Evolutionary conservation across 2,113 vertebrate species (phyloP).

Genomic region (Chionis minor): DNA sequence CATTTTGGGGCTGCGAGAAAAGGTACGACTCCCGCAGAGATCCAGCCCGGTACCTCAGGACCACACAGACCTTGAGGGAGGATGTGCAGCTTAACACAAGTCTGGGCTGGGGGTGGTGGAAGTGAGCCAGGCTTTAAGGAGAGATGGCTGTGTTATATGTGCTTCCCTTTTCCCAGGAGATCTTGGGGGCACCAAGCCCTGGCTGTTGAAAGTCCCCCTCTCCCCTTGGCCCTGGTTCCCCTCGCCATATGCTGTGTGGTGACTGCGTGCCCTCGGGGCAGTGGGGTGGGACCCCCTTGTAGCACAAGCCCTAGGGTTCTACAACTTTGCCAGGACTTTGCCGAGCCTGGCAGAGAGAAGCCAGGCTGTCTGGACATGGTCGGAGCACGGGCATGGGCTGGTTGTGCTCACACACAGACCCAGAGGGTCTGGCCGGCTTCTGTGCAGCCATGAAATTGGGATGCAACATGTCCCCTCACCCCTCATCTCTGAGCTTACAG

Average conservation of each 20-base stretch:
- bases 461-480: background rate
- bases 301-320: background rate
- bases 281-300: background rate
- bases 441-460: background rate
- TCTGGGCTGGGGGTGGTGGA: accelerated
- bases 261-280: background rate
- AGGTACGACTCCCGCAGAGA: background rate
- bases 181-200: background rate
- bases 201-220: background rate
- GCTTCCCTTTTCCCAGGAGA: background rate
- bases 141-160: background rate
- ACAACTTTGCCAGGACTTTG: background rate
- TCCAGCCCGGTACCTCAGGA: background rate
- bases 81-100: background rate
- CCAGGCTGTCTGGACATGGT: background rate
- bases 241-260: background rate
- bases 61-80: background rate
- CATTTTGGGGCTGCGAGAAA: background rate
- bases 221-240: background rate
- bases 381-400: no score
- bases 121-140: background rate
- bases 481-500: background rate
- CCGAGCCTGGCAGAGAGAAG: background rate
- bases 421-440: background rate
- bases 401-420: background rate